Evolutionary conservation across 2,113 vertebrate genomes (phyloP), one percentile per base, ranked within the genome.

Genomic region (Rostratula benghalensis): DNA sequence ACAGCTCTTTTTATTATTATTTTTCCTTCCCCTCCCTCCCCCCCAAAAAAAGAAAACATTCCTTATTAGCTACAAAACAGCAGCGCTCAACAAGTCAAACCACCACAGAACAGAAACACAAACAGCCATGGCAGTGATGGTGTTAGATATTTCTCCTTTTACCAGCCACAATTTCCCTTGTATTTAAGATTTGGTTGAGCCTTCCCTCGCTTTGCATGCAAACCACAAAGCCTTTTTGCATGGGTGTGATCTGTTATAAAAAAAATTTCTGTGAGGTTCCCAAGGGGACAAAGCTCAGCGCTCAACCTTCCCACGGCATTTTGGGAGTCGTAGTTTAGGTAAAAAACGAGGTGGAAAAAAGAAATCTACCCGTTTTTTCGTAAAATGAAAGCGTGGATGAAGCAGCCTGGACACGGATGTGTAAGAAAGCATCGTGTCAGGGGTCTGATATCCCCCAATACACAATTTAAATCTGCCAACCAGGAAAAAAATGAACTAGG

Each of bases 161-260:
- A 35, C 56, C 31, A 5, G 20, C 16, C 15, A 35, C 13, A 13
- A 4, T 23, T 53, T 30, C 78, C 37, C 57, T 9, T 2, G 2
- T 4, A 59, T 31, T 64, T 21, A 4, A 60, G 28, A 20, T 37
- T 16, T 17, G 1, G 60, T 57, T 19, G 3, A 45, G 30, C 33
- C n/a, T 50, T 28, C 24, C 37, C 19, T 61, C 13, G 24, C 45
- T 60, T 17, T 8, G 20, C 35, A 15, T 1, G 2, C 73, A 2
- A 24, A 39, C 28, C 27, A 3, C 70, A 78, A 94, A 78, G 18
- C 70, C 0, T 51, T 84, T 51, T 20, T 0, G 1, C 1, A 35
- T 13, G 3, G 1, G 9, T 0, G 10, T 3, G 41, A 30, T 37
- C 50, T 0, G 7, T 11, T 51, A 63, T 0, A 41, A 80, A 76